Evolutionary conservation across 2,113 vertebrate genomes (phyloP).

Genomic region (Lophura nycthemera): DNA sequence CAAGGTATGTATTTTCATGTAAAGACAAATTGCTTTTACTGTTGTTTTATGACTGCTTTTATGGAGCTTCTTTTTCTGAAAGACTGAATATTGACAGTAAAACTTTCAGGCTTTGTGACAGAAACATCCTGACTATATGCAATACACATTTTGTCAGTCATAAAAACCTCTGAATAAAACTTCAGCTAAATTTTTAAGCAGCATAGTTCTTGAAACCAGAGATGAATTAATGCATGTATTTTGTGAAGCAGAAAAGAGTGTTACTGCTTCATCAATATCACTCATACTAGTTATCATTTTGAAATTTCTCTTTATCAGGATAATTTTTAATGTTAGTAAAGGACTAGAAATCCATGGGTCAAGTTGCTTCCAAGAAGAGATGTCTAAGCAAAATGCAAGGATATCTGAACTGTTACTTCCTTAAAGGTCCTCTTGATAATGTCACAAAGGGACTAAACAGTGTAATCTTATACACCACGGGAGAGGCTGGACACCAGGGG

Average conservation of each 20-base stretch:
- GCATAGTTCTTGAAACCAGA: background rate
- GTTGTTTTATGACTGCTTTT: conserved; percentile 55
- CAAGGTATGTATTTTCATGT: conserved; percentile 27
- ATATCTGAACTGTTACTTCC: background rate
- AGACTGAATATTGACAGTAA: conserved; percentile 49
- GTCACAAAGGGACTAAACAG: background rate
- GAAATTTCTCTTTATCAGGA: conserved; percentile 11
- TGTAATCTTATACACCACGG: background rate
- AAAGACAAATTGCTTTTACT: conserved; percentile 39
- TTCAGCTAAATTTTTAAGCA: conserved; percentile 29
- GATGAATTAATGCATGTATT: conserved; percentile 23
- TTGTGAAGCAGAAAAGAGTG: conserved; percentile 35
- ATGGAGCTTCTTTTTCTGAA: conserved; percentile 57
- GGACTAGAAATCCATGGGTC: background rate
- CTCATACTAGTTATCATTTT: conserved; percentile 14
- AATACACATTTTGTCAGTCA: conserved; percentile 46
- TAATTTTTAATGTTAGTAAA: background rate
- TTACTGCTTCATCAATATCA: conserved; percentile 39
- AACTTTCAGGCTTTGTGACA: conserved; percentile 39
- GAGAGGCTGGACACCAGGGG: background rate
- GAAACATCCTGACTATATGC: conserved; percentile 22
- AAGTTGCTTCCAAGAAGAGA: background rate
- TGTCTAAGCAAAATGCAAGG: background rate
- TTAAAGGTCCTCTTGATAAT: background rate
- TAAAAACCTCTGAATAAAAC: conserved; percentile 60